phyloP scores from a whole-genome alignment of 1,140 invertebrate species.

The Heliconius melpomene region DNA sequence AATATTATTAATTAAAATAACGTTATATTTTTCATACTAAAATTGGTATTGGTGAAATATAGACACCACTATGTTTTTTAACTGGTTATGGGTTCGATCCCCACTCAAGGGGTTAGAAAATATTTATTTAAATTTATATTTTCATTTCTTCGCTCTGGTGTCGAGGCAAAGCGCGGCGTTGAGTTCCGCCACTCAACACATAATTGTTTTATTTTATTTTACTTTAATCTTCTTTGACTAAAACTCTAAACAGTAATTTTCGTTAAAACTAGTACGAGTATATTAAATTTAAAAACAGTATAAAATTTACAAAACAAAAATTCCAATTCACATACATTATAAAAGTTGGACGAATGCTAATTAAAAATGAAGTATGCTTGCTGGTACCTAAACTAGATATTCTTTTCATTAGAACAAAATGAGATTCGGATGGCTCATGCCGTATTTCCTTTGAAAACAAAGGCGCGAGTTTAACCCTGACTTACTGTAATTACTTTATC shows the following conservation, averaged over 20 bases:
- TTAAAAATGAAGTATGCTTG: constrained; percentile 13
- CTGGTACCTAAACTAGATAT: constrained; percentile 1
- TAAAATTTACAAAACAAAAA: neutral
- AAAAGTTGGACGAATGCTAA: neutral
- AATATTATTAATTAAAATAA: no score
- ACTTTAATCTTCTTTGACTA: no score
- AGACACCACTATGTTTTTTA: neutral
- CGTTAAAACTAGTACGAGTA: no score
- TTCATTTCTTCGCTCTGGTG: no score
- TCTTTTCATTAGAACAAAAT: constrained; percentile 27
- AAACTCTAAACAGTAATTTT: no score
- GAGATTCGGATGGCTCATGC: constrained; percentile 4
- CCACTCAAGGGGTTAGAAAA: no score
- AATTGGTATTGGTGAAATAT: neutral
- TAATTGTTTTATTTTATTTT: no score
- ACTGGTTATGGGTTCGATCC: no score
- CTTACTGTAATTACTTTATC: constrained; percentile 18
- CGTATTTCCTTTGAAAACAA: constrained; percentile 21
- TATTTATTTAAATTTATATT: no score
- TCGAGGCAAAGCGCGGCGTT: no score
- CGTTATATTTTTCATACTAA: neutral
- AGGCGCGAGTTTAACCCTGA: constrained; percentile 18
- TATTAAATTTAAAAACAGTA: no score
- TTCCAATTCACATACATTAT: neutral
- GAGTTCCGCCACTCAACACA: no score